Base-by-base conservation (phyloP, 2,797 vertebrate genomes). In the Neostethus bicornis region DNA sequence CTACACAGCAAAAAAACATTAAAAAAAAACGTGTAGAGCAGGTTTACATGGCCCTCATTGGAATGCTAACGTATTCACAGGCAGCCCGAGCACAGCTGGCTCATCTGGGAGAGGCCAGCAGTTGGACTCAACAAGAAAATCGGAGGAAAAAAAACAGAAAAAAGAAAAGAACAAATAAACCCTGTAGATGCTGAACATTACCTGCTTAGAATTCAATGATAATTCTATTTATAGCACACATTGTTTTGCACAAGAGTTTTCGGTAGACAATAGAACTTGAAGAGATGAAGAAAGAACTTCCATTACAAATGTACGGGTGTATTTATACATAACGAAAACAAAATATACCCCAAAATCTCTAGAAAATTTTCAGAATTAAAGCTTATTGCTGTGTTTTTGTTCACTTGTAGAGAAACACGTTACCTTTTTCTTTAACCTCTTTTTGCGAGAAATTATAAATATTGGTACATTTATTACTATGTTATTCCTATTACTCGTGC, bases 61-160 rank as follows among this genome's bases (percentile, higher is more conserved):
- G 51, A 77, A 86, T 83, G 83, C 69, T 86, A 84, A 85, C 73
- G 34, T 80, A 88, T 88, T 79, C 85, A 66, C 50, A 31, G 31
- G 32, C 55, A 67, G 65, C 49, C 24, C 13, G 24, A 60, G 52
- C 79, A 62, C 77, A 84, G 73, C 77, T 69, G 75, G 67, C 60
- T 71, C 23, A n/a, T 38, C 77, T 57, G 45, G 47, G 56, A 75
- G 79, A 73, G 60, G 66, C 39, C 70, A 35, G 57, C 19, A 20
- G 45, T 48, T 7, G 25, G 47, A 16, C 41, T 38, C 31, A 49
- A 75, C 66, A 69, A 42, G 55, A 75, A 69, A 32, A 52, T 55
- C 3, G 57, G 61, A 75, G 29, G 25, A 50, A 34, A 29, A 46
- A 12, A 47, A 7, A 13, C 53, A 13, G 39, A 52, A 1, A 11